Conservation (phyloP, 2,888 invertebrate species). For the Meiosimyza platycephala region DNA sequence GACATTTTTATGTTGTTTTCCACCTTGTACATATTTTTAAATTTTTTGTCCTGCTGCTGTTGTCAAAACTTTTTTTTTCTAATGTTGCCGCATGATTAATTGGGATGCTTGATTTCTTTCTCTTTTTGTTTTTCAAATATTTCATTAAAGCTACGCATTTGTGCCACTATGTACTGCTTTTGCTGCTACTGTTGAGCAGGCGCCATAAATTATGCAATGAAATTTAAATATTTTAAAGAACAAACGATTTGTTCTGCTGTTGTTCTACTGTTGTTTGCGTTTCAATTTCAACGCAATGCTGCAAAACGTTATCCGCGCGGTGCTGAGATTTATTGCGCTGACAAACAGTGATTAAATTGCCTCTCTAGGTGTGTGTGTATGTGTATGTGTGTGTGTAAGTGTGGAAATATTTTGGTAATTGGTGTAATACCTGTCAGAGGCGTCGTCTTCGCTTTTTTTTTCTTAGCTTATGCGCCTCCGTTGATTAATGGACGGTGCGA, state of each 20-base stretch:
- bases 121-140: not conserved
- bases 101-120: not conserved
- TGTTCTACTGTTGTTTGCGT: not conserved
- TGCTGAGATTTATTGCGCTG: constrained; percentile 17
- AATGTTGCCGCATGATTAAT: not conserved
- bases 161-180: constrained; percentile 24
- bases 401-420: constrained; percentile 11
- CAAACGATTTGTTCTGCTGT: constrained; percentile 10
- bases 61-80: not conserved
- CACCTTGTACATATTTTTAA: not conserved
- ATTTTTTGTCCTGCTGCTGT: not conserved
- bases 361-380: not conserved
- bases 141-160: constrained; percentile 52
- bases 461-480: too few relatives aligned
- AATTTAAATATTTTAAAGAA: not conserved
- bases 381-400: not conserved
- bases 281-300: not conserved
- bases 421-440: constrained; percentile 12
- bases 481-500: constrained; percentile 1
- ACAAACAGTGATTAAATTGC: constrained; percentile 23
- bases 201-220: constrained; percentile 20
- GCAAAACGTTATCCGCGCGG: not conserved
- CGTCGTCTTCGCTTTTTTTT: not conserved
- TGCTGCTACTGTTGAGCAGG: not conserved
- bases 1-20: not conserved